Evolutionary conservation across 2,888 invertebrate species (phyloP), one percentile per base, ranked within the genome.

Genomic region (Sesia bembeciformis): DNA sequence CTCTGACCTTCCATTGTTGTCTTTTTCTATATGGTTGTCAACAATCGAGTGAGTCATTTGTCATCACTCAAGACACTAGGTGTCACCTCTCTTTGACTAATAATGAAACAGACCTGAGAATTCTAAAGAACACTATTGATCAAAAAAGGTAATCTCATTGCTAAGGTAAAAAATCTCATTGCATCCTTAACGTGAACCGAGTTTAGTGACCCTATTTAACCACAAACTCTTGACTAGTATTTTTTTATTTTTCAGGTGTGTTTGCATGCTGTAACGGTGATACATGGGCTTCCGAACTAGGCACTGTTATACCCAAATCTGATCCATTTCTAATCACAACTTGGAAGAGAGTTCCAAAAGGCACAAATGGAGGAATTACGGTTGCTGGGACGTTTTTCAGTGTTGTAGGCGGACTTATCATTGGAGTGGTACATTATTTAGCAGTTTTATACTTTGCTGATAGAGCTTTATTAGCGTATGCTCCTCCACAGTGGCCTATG

Each of bases 201-300:
- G 2, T 23, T 23, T 23, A 23, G 2, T 23, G 23, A 2, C 23
- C 23, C 23, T 23, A 23, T 23, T 23, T 23, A 2, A 23, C 23
- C 23, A 23, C 1, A 2, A 23, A 23, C 23, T 23, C 23, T 23
- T 23, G 23, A 23, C 23, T 23, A 2, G 23, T 23, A 23, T 23
- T 23, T 23, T n/a, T 23, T 23, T 23, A 23, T 23, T 23, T 23
- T 23, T 49, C 75, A 94, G 94, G 93, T 65, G 91, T 95, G 0
- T 90, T 96, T 67, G 93, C 96, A 7, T 95, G 95, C 70, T 93
- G 94, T 64, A 95, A 94, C 74, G 97, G 97, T 0, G 97, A 97
- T 71, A 97, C 97, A 0, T 96, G 96, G 94, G 95, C 97, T 52
- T 97, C 96, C 43, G 97, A 97, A 83, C 77, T 97, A 23, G 97